Base-by-base conservation (phyloP, 2,797 vertebrate species). In the Bufotes viridis region DNA sequence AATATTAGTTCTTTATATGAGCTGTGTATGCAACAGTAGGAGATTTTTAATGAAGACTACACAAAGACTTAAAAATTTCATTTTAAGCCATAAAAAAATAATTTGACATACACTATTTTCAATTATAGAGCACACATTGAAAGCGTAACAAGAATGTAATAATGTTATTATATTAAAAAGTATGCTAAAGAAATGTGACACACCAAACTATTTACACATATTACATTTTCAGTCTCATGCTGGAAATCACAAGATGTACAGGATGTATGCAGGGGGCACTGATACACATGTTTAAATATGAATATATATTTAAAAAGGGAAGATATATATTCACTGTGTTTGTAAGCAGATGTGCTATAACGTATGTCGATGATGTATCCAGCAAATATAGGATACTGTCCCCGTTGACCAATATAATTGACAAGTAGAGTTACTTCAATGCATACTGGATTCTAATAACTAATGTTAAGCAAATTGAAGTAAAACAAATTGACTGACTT, bases 341-440 rank as follows among this genome's bases (percentile, higher is more conserved):
- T 53, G 4, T n/a, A 55, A 76, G 22, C 7, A 76, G n/a, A n/a
- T 76, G 22, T 76, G 11, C 42, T 76, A 7, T 14, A 15, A 53
- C 55, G 11, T 76, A 13, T 17, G 5, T 53, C 49, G 11, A 55
- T 24, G 42, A 76, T 24, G 74, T 53, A 22, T 55, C 12, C 74
- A 53, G 51, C 22, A 76, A 76, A 76, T 53, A 51, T 76, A 24
- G 49, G 22, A 24, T 24, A 53, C 51, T 53, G 20, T 76, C 49
- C 49, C 49, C 55, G 49, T 20, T 53, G 74, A 76, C 74, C 74
- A 76, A n/a, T 76, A n/a, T 53, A 76, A 76, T 76, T 53, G 51
- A n/a, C 55, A 76, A 75, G 51, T 42, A 53, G 74, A 76, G 49
- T 22, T 76, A 76, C 74, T 55, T 55, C 74, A 76, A 76, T 76